Percentiles rank a stretch among this genome's conserved stretches.
Evolutionary conservation across 1,140 invertebrate genomes (phyloP).

Genomic region (Pseudomyrmex pallidus): DNA sequence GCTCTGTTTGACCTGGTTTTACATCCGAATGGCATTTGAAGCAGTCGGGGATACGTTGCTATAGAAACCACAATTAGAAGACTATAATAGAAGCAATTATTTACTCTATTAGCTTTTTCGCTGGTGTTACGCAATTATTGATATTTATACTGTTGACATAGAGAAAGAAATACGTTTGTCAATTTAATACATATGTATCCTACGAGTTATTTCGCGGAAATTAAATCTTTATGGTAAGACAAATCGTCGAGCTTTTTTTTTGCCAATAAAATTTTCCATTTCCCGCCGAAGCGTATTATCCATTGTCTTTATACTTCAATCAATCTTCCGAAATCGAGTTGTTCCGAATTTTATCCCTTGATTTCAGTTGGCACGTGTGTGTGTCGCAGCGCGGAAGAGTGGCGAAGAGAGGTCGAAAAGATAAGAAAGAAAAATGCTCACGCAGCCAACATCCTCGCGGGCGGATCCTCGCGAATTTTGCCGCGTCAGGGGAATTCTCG

Average conservation of each 20-base stretch:
- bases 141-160: no score
- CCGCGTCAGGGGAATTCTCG: constrained; percentile 70
- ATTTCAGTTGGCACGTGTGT: constrained; percentile 46
- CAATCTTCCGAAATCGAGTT: constrained; percentile 27
- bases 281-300: not conserved
- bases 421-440: constrained; percentile 69
- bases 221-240: not conserved
- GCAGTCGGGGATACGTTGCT: constrained; percentile 14
- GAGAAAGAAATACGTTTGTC: no score
- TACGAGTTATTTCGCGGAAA: not conserved
- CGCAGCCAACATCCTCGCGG: constrained; percentile 25
- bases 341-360: constrained; percentile 61
- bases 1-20: constrained; percentile 46
- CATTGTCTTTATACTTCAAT: constrained; percentile 36
- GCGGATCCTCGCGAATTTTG: constrained; percentile 66
- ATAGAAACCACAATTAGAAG: constrained; percentile 20
- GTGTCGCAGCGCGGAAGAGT: constrained; percentile 43
- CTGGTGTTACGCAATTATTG: no score
- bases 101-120: not conserved
- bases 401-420: constrained; percentile 16
- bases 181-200: no score
- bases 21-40: constrained; percentile 50
- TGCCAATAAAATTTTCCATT: not conserved
- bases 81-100: no score
- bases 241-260: no score